Conservation (phyloP, 30 jellyfish, hydroid and myxozoan genomes). For the Sanderia malayensis region DNA sequence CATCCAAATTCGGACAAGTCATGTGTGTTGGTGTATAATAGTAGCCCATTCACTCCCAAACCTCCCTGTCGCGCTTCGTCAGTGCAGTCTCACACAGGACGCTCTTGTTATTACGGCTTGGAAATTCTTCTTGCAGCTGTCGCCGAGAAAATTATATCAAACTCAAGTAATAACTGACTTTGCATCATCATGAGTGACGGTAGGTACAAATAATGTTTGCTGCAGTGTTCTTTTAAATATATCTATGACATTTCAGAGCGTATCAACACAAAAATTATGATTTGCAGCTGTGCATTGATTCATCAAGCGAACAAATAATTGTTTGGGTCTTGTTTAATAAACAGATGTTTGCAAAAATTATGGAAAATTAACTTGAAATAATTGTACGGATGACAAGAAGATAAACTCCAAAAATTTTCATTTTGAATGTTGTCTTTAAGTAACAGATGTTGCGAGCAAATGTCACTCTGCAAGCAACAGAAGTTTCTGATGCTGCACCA, state of each 20-base stretch:
- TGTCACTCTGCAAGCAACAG: no score
- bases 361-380: background rate
- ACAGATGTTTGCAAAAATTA: background rate
- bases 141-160: conserved; percentile 3
- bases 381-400: no score
- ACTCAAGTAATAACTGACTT: background rate
- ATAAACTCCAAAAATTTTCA: no score
- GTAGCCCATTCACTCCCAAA: conserved; percentile 59
- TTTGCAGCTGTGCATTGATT: background rate
- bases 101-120: conserved; percentile 32
- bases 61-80: conserved; percentile 38
- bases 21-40: conserved; percentile 25
- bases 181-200: conserved; percentile 48
- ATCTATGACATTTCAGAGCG: background rate
- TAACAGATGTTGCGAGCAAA: no score
- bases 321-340: no score
- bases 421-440: no score
- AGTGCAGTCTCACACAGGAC: conserved; percentile 40
- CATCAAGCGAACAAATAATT: no score
- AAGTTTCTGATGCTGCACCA: no score
- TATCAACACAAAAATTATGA: background rate
- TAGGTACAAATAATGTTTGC: background rate
- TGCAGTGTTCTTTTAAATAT: background rate
- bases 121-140: conserved; percentile 43
- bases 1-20: conserved; percentile 64